These are phyloP conservation scores for Pseudomyrmex sp. DNA, from an alignment of 1,140 invertebrate genomes.

Conservation along the genomic window DNA sequence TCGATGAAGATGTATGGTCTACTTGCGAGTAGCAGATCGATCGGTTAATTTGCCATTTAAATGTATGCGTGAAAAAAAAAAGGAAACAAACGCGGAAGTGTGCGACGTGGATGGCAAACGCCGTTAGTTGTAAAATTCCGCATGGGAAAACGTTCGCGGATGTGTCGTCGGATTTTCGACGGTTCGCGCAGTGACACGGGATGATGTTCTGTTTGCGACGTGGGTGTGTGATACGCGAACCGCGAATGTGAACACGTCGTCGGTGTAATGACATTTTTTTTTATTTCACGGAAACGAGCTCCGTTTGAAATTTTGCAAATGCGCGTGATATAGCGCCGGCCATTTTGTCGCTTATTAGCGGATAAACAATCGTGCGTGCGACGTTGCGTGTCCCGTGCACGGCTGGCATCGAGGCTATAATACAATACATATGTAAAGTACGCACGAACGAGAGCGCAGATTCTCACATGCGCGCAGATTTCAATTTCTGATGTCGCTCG, in stretches of 20 bases:
- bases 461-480: conserved; percentile 69
- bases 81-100: neutral
- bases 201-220: too few species aligned
- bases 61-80: too few species aligned
- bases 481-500: conserved; percentile 58
- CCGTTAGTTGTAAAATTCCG: conserved; percentile 9
- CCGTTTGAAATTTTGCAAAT: conserved; percentile 36
- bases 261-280: neutral
- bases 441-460: conserved; percentile 43
- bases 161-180: too few species aligned
- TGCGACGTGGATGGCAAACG: conserved; percentile 7
- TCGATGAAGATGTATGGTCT: too few species aligned
- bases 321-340: conserved; percentile 60
- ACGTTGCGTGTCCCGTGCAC: conserved; percentile 55
- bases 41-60: too few species aligned
- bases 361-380: conserved; percentile 79
- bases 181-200: too few species aligned
- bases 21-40: too few species aligned
- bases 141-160: too few species aligned
- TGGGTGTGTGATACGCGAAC: too few species aligned
- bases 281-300: neutral
- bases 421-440: too few species aligned
- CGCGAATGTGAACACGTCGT: neutral
- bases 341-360: conserved; percentile 80
- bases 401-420: conserved; percentile 71